Evolutionary conservation across 2,113 vertebrate species (phyloP), one percentile per base, ranked within the genome.

Genomic region (Hipposideros armiger): DNA sequence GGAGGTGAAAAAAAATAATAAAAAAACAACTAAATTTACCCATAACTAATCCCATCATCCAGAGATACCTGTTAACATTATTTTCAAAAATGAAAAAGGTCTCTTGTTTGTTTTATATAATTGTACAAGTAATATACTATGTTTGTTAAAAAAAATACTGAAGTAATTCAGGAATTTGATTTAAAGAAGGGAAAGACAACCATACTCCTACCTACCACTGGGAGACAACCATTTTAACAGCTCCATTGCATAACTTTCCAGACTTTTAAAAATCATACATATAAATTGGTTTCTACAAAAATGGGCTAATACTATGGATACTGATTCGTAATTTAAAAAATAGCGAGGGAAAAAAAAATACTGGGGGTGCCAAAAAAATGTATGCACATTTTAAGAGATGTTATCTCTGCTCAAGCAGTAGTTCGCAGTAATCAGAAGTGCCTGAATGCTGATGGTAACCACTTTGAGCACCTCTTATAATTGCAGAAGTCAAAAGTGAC

Each of bases 1-100:
- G 36, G 36, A 36, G 36, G 2, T 36, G 36, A 36, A 36, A 36
- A 36, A 36, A 36, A 36, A 36, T 47, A 91, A 88, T 3, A 30
- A 89, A 94, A 87, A 77, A 91, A 69, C 56, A 64, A 60, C 40
- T 93, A 76, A 91, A 93, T 24, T 81, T 52, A 76, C 28, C 20
- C n/a, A 69, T 36, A 87, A 64, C 24, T 91, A 81, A 82, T 56
- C 13, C 10, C 16, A 78, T 20, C 54, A n/a, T 62, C 62, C 42
- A 82, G 45, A 77, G 30, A 78, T 45, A 96, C 72, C 14, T 96
- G 8, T 82, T 84, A 80, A 42, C 22, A 78, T 52, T 72, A 47
- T 86, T 60, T 56, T 62, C 28, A 24, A 58, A 94, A 67, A 40
- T 36, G 32, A 69, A 72, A 26, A 64, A 70, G 24, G 3, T 1